Conservation (phyloP, 1,140 invertebrate genomes). For the Drosophila murphyi region DNA sequence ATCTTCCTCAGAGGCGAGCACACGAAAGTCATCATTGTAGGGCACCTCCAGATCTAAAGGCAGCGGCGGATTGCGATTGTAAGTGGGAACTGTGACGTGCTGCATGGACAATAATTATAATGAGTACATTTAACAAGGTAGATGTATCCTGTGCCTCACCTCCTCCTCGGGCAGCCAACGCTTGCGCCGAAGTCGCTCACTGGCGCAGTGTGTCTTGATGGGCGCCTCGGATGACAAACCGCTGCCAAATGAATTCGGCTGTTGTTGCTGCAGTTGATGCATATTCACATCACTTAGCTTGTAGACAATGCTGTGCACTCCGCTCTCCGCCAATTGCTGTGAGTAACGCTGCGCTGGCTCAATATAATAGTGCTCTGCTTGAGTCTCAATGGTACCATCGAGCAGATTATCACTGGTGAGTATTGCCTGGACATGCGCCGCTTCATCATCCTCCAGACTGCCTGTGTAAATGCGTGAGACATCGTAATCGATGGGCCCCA, state of each 20-base stretch:
- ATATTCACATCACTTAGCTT: constrained; percentile 91
- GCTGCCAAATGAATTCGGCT: constrained; percentile 46
- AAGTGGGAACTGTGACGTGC: constrained; percentile 83
- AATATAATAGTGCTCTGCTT: constrained; percentile 92
- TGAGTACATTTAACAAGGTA: background rate
- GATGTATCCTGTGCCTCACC: constrained; percentile 7
- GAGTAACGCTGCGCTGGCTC: constrained; percentile 93
- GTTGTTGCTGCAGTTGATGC: constrained; percentile 40
- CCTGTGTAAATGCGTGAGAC: constrained; percentile 91
- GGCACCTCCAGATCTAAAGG: constrained; percentile 87
- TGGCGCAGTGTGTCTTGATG: constrained; percentile 79
- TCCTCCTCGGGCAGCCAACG: constrained; percentile 85
- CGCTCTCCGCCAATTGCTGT: constrained; percentile 85
- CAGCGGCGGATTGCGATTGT: constrained; percentile 87
- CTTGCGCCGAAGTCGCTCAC: constrained; percentile 73
- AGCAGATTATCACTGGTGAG: constrained; percentile 94
- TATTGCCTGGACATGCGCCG: constrained; percentile 93
- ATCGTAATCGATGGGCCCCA: constrained; percentile 90
- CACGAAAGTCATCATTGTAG: constrained; percentile 86
- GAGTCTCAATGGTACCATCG: constrained; percentile 93
- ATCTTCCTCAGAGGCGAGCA: constrained; percentile 80
- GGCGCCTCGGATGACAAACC: constrained; percentile 50
- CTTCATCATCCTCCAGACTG: constrained; percentile 92
- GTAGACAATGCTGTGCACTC: constrained; percentile 93
- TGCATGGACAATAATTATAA: constrained; percentile 44